Percentiles rank a stretch among this genome's conserved stretches.
Evolutionary conservation across 2,888 invertebrate species (phyloP).

Genomic region (Blastobasis adustella): DNA sequence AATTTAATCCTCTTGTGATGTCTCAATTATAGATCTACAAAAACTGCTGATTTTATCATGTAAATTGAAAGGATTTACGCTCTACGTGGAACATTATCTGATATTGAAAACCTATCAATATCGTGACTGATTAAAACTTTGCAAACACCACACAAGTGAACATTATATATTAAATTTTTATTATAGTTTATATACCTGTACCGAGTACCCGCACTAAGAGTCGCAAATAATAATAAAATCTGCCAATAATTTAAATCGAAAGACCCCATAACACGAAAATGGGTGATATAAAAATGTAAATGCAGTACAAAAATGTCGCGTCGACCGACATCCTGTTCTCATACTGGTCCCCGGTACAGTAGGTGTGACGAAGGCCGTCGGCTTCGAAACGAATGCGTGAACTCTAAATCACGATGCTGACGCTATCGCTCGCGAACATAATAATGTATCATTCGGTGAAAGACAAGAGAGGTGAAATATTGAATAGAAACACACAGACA

Average conservation of each 20-base stretch:
- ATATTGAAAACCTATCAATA: too few species aligned
- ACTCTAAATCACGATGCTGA: constrained; percentile 17
- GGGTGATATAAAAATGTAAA: constrained; percentile 26
- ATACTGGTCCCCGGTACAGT: constrained; percentile 38
- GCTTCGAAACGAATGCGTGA: constrained; percentile 31
- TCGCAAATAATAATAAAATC: too few species aligned
- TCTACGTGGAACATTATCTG: too few species aligned
- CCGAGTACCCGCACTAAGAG: too few species aligned
- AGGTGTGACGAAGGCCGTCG: constrained; percentile 58
- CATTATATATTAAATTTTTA: too few species aligned
- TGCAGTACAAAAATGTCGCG: constrained; percentile 47
- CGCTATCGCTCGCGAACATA: constrained; percentile 4
- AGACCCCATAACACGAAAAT: too few species aligned
- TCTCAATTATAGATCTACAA: constrained; percentile 18
- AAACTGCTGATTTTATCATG: constrained; percentile 17
- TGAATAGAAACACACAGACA: too few species aligned
- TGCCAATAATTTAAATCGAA: too few species aligned
- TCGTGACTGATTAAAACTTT: too few species aligned
- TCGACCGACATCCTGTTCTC: constrained; percentile 49
- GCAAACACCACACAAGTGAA: not conserved
- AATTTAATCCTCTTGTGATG: constrained; percentile 15
- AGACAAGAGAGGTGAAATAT: constrained; percentile 5
- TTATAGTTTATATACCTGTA: too few species aligned
- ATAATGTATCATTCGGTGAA: constrained; percentile 8
- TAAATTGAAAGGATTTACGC: constrained; percentile 7